phyloP scores from a whole-genome alignment of 2,888 invertebrate species.

The Chalcis sispes region DNA sequence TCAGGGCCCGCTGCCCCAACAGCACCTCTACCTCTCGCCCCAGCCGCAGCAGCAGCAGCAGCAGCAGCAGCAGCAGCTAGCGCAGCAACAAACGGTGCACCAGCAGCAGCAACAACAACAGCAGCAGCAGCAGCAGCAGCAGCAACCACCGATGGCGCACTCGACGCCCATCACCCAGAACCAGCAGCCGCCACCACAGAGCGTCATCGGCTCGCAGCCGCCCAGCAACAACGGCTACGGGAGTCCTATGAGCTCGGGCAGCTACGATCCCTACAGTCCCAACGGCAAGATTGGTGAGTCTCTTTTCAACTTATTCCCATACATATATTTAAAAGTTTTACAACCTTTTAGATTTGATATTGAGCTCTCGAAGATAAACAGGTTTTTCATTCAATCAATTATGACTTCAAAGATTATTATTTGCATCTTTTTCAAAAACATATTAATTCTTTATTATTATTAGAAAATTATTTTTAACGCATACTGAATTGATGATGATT shows the following conservation, averaged over 20 bases:
- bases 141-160: constrained; percentile 62
- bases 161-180: constrained; percentile 61
- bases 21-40: constrained; percentile 78
- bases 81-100: constrained; percentile 60
- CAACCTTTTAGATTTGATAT: no score
- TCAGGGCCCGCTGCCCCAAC: constrained; percentile 75
- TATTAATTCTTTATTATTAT: no score
- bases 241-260: constrained; percentile 90
- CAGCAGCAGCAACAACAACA: constrained; percentile 61
- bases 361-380: no score
- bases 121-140: constrained; percentile 61
- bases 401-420: no score
- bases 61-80: constrained; percentile 58
- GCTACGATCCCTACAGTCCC: constrained; percentile 93
- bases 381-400: no score
- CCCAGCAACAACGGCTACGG: constrained; percentile 86
- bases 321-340: no score
- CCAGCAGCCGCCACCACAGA: constrained; percentile 50
- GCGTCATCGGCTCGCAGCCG: constrained; percentile 65
- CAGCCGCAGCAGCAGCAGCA: constrained; percentile 66
- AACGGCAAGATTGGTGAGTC: constrained; percentile 91
- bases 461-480: no score
- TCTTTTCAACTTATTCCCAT: not conserved
- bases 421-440: no score
- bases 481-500: no score